Base-by-base conservation (phyloP, 1,140 invertebrate genomes). In the Cataglyphis hispanica region DNA sequence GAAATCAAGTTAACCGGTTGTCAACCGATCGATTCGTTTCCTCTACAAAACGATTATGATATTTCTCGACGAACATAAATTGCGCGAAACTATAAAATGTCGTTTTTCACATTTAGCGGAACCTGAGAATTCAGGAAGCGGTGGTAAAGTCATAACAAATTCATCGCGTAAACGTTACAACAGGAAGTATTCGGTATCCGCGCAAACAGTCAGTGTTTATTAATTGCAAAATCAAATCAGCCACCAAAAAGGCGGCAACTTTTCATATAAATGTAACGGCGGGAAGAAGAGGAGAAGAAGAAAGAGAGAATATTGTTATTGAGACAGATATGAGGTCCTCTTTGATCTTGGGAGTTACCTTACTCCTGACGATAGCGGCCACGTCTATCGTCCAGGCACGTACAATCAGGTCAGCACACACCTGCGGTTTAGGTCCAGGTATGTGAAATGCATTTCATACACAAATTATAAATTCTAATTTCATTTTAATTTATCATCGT, bases 351-450 rank as follows among this genome's bases (percentile, higher is more conserved):
- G 56, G 27, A 16, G 13, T 19, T n/a, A 22, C 58, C 16, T 31
- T 85, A 19, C 11, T 90, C 0, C 13, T 87, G 11, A 56, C 69
- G 31, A 31, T 76, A 64, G 43, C 40, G 6, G 70, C 16, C 8
- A 4, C 56, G 40, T 58, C 63, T 10, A 25, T 89, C 61, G 58
- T 78, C 53, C 86, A 69, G 7, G 72, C 60, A 40, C 10, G 43
- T 50, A 16, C 46, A 50, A 50, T 4, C 50, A 81, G 53, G 1
- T 4, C 43, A 2, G 69, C 37, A 27, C 70, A 84, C 11, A 60
- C 46, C 2, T 74, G 83, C 37, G 88, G 86, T 27, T 81, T 90
- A 19, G 86, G 89, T 46, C 19, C 75, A 86, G 89, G 89, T 90
- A 90, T n/a, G 64, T 56, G 13, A 10, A 56, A 0, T 34, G 1